Base-by-base conservation (phyloP, 1,140 invertebrate genomes). In the Bombus sibiricus region DNA sequence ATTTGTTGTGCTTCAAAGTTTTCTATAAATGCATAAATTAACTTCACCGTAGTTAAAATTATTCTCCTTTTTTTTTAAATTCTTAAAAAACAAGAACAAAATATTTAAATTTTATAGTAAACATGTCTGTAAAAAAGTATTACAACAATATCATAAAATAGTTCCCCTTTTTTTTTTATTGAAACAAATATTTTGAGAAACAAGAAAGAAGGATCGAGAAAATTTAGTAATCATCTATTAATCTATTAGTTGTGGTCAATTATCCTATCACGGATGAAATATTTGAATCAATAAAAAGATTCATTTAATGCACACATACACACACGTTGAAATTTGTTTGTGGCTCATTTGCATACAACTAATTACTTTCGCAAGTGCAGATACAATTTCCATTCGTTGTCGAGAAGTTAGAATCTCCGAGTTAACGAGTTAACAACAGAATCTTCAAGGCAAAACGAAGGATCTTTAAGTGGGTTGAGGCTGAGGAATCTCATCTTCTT, bases 401-500 rank as follows among this genome's bases (percentile, higher is more conserved):
- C 15, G 37, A 41, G 75, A 78, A 39, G 13, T 72, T 74, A 73
- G 71, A 74, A 74, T 64, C 39, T 74, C 4, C 53, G 25, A 64
- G 39, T 82, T 34, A 47, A 28, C 43, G 77, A 87, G 66, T 80
- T 85, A 87, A 91, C 86, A 74, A 76, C 87, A 85, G 59, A 57
- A 83, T 88, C 85, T 83, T 89, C 91, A 91, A 93, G 90, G 90
- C 83, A 81, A 92, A 72, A 77, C 84, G 87, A 86, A 88, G 90
- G 77, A 86, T 91, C 88, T 78, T 78, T 90, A 92, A 93, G 90
- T 92, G 86, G 92, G 91, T 93, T 92, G 93, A 93, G 93, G 92
- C 86, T 91, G 86, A 68, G 83, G 76, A 86, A 84, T 88, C 86
- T 76, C 88, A 80, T 91, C 87, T 85, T 88, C 91, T 93, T 91